Evolutionary conservation across 1,140 invertebrate species (phyloP).

Genomic region (Drosophila pandora): DNA sequence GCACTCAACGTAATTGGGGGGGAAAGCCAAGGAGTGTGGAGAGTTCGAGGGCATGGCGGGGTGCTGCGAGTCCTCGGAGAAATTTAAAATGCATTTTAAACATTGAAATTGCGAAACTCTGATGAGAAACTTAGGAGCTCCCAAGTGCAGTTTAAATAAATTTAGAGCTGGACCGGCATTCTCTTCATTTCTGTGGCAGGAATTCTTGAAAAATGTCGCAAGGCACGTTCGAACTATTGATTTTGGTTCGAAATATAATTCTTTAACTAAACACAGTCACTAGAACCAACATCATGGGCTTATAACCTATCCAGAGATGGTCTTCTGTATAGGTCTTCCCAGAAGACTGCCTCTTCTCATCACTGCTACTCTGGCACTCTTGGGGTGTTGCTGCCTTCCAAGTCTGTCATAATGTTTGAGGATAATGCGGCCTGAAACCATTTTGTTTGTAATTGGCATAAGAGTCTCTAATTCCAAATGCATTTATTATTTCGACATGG

Average conservation of each 20-base stretch:
- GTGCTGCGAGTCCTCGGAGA: slow-evolving; percentile 30
- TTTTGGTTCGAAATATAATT: neutral
- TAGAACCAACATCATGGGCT: neutral
- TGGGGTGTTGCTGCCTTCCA: slow-evolving; percentile 13
- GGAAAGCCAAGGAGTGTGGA: slow-evolving; percentile 31
- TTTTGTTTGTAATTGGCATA: slow-evolving; percentile 81
- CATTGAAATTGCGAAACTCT: slow-evolving; percentile 23
- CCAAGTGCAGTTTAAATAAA: slow-evolving; percentile 7
- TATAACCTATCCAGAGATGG: no score
- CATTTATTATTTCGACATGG: slow-evolving; percentile 82
- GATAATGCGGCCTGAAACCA: slow-evolving; percentile 80
- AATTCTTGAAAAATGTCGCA: neutral
- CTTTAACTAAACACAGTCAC: neutral
- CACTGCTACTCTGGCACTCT: neutral
- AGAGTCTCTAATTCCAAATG: slow-evolving; percentile 80
- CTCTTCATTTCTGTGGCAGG: no score
- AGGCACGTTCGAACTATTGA: neutral
- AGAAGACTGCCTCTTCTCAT: slow-evolving; percentile 1
- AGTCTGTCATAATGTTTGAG: slow-evolving; percentile 76
- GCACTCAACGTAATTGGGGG: slow-evolving; percentile 76
- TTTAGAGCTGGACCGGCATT: no score
- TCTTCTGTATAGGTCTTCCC: neutral
- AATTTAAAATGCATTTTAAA: slow-evolving; percentile 53
- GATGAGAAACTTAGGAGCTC: neutral
- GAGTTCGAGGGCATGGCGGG: neutral